These are phyloP conservation scores for Leptopilina myrica DNA, from an alignment of 2,888 invertebrate species.

Conservation along the genomic window DNA sequence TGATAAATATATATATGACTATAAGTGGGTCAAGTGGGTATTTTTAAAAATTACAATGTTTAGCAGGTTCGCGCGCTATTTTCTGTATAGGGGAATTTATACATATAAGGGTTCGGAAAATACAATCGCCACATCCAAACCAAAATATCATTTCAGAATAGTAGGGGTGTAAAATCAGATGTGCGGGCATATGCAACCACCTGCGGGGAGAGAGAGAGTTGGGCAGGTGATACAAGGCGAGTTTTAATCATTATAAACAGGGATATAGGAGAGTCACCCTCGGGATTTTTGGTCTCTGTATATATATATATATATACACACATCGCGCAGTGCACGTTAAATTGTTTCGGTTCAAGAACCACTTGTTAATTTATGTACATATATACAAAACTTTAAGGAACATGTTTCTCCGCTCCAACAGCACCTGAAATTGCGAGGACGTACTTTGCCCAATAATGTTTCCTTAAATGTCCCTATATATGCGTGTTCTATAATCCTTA, in stretches of 20 bases:
- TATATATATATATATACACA: too few species aligned
- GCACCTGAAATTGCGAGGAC: too few species aligned
- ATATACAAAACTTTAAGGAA: too few species aligned
- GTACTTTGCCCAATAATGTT: too few species aligned
- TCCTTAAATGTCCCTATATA: too few species aligned
- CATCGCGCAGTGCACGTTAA: too few species aligned
- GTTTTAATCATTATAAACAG: slow-evolving; percentile 64
- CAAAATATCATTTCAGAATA: slow-evolving; percentile 41
- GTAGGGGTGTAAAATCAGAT: slow-evolving; percentile 51
- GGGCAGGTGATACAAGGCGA: slow-evolving; percentile 64
- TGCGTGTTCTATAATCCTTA: too few species aligned
- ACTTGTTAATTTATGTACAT: too few species aligned
- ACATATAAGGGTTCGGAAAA: slow-evolving; percentile 7
- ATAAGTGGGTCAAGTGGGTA: not conserved
- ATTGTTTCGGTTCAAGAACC: too few species aligned
- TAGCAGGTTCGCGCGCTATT: not conserved
- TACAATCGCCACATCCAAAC: slow-evolving; percentile 8
- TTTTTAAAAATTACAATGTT: slow-evolving; percentile 39
- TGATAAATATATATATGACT: too few species aligned
- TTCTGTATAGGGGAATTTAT: slow-evolving; percentile 40
- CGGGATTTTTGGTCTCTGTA: not conserved
- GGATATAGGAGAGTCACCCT: slow-evolving; percentile 59
- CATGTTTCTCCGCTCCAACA: too few species aligned
- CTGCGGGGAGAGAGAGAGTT: slow-evolving; percentile 60
- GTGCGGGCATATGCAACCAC: slow-evolving; percentile 61